A percentile compares a stretch with the other conserved stretches of the same genome.
Evolutionary conservation across 2,888 invertebrate species (phyloP).

Genomic region (Ectropis crepuscularia): DNA sequence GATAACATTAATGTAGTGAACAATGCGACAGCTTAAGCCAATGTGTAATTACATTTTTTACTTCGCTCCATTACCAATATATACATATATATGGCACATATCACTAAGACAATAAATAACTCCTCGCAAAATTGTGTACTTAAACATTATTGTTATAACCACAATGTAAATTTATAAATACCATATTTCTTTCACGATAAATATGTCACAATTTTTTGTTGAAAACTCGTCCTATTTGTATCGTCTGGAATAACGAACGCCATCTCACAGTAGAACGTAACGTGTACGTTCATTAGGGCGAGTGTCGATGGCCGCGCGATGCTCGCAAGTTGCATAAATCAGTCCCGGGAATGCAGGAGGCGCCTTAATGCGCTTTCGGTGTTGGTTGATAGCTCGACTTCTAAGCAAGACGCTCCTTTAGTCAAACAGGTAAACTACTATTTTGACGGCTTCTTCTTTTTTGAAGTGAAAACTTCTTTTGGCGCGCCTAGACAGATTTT

Average conservation of each 20-base stretch:
- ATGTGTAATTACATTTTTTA: no score
- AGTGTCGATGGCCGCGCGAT: conserved; percentile 73
- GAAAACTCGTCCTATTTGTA: conserved; percentile 19
- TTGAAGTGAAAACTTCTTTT: no score
- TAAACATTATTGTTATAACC: no score
- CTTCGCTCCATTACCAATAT: no score
- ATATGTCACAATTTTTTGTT: conserved; percentile 5
- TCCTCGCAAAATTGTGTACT: not conserved
- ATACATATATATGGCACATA: no score
- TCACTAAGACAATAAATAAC: not conserved
- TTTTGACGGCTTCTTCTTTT: conserved; percentile 5
- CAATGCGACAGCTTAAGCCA: no score
- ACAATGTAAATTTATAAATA: not conserved
- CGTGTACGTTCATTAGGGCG: conserved; percentile 79
- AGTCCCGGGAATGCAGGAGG: conserved; percentile 74
- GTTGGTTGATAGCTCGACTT: conserved; percentile 75
- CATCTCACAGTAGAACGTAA: conserved; percentile 65
- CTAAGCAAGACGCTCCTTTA: conserved; percentile 51
- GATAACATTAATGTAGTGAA: no score
- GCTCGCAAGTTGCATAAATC: conserved; percentile 80
- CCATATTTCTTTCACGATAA: not conserved
- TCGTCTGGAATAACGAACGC: conserved; percentile 16
- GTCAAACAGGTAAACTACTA: conserved; percentile 17
- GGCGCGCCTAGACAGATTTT: no score
- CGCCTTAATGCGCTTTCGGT: conserved; percentile 83